These are phyloP conservation scores for Plagodis dolabraria DNA, from an alignment of 2,888 invertebrate species.

Conservation along the genomic window DNA sequence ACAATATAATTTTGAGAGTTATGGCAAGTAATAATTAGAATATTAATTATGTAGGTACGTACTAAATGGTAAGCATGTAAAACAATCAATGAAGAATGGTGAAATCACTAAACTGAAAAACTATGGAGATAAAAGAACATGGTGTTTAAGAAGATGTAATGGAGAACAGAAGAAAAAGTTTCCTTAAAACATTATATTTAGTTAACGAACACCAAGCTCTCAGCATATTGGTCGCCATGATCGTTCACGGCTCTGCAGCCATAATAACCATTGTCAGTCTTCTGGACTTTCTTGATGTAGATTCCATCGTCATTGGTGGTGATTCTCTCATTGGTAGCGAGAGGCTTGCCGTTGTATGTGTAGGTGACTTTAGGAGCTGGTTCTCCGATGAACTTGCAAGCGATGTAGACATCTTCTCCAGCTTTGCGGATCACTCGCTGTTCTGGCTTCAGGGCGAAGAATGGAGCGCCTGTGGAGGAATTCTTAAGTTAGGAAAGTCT, in stretches of 20 bases:
- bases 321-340: slow-evolving; percentile 41
- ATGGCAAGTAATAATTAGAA: too few species aligned
- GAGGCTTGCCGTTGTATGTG: slow-evolving; percentile 58
- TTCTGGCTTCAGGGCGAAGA: slow-evolving; percentile 49
- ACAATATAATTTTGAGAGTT: too few species aligned
- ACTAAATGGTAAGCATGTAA: too few species aligned
- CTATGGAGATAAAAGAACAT: too few species aligned
- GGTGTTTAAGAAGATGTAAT: too few species aligned
- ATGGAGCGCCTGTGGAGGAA: slow-evolving; percentile 55
- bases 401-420: slow-evolving; percentile 58
- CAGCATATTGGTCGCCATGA: slow-evolving; percentile 57
- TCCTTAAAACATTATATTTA: slow-evolving; percentile 1
- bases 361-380: slow-evolving; percentile 55
- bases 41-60: too few species aligned
- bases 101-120: too few species aligned
- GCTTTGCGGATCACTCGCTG: slow-evolving; percentile 44
- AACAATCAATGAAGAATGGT: too few species aligned
- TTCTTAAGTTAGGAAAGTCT: neutral
- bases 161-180: too few species aligned
- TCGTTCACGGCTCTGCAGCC: slow-evolving; percentile 63
- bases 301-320: slow-evolving; percentile 48
- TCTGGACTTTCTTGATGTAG: slow-evolving; percentile 55
- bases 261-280: slow-evolving; percentile 64
- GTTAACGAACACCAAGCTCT: slow-evolving; percentile 35
- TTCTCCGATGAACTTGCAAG: slow-evolving; percentile 56